Percentiles rank a stretch among this genome's conserved stretches.
These are phyloP conservation scores for Hapalemur alaotrensis DNA, from an alignment of 2,797 vertebrate genomes.

Conservation along the genomic window DNA sequence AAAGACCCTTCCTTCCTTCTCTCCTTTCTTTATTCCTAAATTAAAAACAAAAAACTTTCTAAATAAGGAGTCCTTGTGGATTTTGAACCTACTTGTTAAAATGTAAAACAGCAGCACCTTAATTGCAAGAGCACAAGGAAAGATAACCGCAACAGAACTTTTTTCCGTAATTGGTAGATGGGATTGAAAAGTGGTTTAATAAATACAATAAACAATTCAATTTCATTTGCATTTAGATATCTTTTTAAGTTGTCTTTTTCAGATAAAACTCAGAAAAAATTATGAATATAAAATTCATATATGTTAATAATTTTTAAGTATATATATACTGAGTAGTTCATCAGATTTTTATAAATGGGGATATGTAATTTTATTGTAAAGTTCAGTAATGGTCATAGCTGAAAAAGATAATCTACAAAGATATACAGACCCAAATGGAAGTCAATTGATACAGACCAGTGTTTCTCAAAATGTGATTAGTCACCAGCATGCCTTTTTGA, in stretches of 20 bases:
- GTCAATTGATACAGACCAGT: background rate
- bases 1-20: background rate
- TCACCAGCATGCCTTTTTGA: background rate
- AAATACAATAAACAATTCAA: background rate
- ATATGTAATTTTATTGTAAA: background rate
- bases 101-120: background rate
- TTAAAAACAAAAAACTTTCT: background rate
- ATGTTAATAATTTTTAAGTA: background rate
- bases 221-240: background rate
- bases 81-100: background rate
- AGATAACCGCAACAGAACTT: background rate
- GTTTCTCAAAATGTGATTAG: background rate
- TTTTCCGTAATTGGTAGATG: background rate
- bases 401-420: background rate
- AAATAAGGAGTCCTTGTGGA: background rate
- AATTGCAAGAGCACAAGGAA: background rate
- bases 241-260: background rate
- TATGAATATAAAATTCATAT: background rate
- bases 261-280: background rate
- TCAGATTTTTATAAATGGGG: background rate
- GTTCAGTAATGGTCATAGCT: background rate
- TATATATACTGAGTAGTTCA: background rate
- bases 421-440: background rate
- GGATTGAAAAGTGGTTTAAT: background rate
- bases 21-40: background rate